Base-by-base conservation (phyloP, 2,797 vertebrate genomes). In the Caiman crocodilus region DNA sequence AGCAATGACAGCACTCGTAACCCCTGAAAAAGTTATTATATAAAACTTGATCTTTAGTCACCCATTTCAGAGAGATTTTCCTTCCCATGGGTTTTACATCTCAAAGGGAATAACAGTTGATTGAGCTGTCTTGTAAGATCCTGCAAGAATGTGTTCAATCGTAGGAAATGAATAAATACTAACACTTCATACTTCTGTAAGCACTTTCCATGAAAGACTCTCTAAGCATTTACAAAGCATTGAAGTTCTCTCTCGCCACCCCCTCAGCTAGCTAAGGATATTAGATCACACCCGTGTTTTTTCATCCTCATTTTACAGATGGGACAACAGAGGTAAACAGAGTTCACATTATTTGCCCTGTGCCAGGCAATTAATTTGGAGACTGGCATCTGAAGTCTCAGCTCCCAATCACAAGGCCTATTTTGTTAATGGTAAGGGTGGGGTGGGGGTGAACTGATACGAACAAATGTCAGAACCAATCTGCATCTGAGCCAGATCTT, bases 401-500 rank as follows among this genome's bases (percentile, higher is more conserved):
- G 30, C 6, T 23, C 20, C 65, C 67, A 35, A 13, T 14, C 32
- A 42, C 67, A 21, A 71, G 67, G 4, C 32, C 5, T 32, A 21
- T 23, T 71, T 25, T 42, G 12, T 71, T 71, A 42, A 71, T 21
- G 32, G 65, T 69, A 9, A 50, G 32, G 32, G 65, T n/a, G 42
- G 42, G 42, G 42, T 7, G 42, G 42, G 42, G 9, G 10, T 50
- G 42, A 50, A 50, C 94, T 94, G 87, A 60, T 88, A 92, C 26
- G 85, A 90, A 89, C 57, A 84, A 88, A 76, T 87, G 88, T 7
- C 2, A 0, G 91, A 94, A 87, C 91, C 80, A 92, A 95, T 89
- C 90, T 94, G 85, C 85, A 82, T 25, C 58, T 80, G 63, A 64
- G 90, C 84, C 85, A 88, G 87, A 95, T 91, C 76, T 93, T 79